These are phyloP conservation scores for Sarcophaga carnaria DNA, from an alignment of 2,888 invertebrate genomes.

Conservation along the genomic window DNA sequence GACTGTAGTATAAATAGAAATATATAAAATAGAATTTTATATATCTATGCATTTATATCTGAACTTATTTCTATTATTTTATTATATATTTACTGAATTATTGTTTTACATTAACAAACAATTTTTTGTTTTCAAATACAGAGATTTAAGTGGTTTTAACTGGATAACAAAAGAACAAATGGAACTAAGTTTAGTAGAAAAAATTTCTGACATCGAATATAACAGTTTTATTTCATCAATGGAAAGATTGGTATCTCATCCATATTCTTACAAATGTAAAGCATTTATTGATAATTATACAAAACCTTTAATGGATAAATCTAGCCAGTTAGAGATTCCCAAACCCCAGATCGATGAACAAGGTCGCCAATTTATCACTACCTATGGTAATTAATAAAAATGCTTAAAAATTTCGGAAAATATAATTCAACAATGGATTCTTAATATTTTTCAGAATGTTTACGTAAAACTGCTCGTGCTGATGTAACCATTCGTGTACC, in stretches of 20 bases:
- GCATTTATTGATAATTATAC: slow-evolving; percentile 89
- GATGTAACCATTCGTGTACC: slow-evolving; percentile 90
- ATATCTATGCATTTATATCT: too few relatives aligned
- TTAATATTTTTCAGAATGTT: slow-evolving; percentile 83
- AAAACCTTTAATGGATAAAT: slow-evolving; percentile 84
- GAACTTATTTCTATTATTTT: neutral
- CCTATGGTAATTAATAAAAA: slow-evolving; percentile 83
- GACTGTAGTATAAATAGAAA: too few relatives aligned
- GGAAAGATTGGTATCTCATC: slow-evolving; percentile 87
- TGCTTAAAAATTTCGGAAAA: neutral
- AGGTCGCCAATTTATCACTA: slow-evolving; percentile 88
- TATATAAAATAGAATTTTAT: too few relatives aligned
- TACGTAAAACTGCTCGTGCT: slow-evolving; percentile 88
- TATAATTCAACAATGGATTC: neutral
- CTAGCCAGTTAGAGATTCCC: slow-evolving; percentile 85
- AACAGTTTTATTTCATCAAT: slow-evolving; percentile 87
- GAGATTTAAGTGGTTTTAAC: slow-evolving; percentile 83
- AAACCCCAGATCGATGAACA: slow-evolving; percentile 87
- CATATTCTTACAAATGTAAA: slow-evolving; percentile 87
- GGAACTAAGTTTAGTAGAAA: slow-evolving; percentile 86
- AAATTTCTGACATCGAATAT: slow-evolving; percentile 87
- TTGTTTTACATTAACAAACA: neutral
- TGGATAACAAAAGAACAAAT: slow-evolving; percentile 88
- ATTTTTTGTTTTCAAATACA: slow-evolving; percentile 75
- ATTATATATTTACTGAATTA: neutral